A percentile compares a stretch with the other conserved stretches of the same genome.
Conservation (phyloP, 2,797 vertebrate species). For the Vespertilio murinus region DNA sequence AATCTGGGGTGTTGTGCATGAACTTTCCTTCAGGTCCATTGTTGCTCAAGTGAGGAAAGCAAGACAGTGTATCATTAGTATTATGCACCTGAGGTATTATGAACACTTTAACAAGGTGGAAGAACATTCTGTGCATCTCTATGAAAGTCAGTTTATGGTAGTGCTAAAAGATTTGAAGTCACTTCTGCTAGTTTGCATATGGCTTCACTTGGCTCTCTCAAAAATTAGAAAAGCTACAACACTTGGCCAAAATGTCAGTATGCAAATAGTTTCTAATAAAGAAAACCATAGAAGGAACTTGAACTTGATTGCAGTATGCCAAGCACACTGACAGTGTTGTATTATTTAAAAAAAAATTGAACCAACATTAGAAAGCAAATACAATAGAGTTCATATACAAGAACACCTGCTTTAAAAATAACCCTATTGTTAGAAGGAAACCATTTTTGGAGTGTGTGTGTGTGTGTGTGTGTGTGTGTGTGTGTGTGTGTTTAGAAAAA, state of each 20-base stretch:
- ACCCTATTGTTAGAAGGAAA: conserved; percentile 1
- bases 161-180: not conserved
- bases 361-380: conserved; percentile 38
- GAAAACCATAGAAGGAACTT: conserved; percentile 48
- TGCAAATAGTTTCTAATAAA: conserved; percentile 67
- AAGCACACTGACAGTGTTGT: conserved; percentile 11
- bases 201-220: conserved; percentile 19
- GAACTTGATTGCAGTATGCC: conserved; percentile 32
- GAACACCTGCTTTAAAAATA: conserved; percentile 63
- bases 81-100: not conserved
- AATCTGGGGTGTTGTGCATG: not conserved
- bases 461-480: not conserved
- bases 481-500: not conserved
- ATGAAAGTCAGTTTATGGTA: not conserved
- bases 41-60: not conserved
- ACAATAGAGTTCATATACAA: conserved; percentile 33
- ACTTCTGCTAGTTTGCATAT: not conserved
- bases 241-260: conserved; percentile 55
- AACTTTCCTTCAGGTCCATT: not conserved
- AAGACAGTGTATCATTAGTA: no score
- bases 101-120: not conserved
- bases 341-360: not conserved
- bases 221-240: conserved; percentile 42
- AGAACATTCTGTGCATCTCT: not conserved
- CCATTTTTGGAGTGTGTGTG: not conserved